Evolutionary conservation across 2,113 vertebrate species (phyloP).

Genomic region (Arothron firmamentum): DNA sequence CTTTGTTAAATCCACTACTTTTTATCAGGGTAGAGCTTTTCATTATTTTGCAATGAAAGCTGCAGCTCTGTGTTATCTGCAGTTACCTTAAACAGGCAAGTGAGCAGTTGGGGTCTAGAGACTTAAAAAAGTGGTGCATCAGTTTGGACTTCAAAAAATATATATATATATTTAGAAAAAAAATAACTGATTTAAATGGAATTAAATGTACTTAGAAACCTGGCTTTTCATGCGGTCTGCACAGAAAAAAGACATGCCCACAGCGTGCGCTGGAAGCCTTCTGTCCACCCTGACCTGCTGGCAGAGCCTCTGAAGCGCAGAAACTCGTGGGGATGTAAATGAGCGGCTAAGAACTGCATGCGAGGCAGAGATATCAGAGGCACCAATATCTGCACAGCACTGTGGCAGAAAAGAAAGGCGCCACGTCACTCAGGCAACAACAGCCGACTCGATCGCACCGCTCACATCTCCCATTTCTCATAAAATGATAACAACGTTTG

Average conservation of each 20-base stretch:
- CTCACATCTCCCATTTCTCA: not conserved
- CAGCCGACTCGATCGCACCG: not conserved
- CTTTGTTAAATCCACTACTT: too few species aligned
- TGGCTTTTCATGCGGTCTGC: not conserved
- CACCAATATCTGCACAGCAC: not conserved
- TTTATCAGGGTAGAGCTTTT: too few species aligned
- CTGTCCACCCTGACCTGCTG: not conserved
- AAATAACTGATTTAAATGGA: not conserved
- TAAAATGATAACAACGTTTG: not conserved
- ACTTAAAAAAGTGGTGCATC: too few species aligned
- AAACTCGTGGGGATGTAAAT: not conserved
- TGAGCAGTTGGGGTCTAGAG: too few species aligned
- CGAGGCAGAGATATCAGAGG: not conserved
- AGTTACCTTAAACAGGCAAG: too few species aligned
- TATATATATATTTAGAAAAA: too few species aligned
- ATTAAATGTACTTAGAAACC: not conserved
- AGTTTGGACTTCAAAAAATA: too few species aligned
- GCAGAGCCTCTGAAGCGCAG: not conserved
- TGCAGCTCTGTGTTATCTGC: too few species aligned
- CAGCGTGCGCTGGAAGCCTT: not conserved
- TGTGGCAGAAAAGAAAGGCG: constrained; percentile 1
- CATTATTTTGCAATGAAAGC: too few species aligned
- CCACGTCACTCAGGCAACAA: not conserved
- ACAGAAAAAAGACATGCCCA: not conserved
- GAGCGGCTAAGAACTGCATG: not conserved